phyloP scores from a whole-genome alignment of 2,888 invertebrate species.

The Ochlodes sylvanus region DNA sequence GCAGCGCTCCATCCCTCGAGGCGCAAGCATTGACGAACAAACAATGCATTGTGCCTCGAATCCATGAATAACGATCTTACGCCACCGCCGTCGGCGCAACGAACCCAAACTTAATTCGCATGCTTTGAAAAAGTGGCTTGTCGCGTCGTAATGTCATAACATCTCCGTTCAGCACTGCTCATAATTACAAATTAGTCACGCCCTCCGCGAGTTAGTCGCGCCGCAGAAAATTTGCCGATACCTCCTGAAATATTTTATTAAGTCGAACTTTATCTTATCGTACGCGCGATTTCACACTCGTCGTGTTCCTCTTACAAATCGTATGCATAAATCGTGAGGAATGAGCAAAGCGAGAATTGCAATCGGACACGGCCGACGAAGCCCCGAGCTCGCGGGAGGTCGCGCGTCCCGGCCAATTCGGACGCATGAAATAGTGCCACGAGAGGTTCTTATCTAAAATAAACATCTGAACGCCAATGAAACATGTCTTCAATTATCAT shows the following conservation, averaged over 20 bases:
- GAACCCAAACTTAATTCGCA: constrained; percentile 73
- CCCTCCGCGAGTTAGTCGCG: constrained; percentile 43
- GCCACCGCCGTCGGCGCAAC: constrained; percentile 64
- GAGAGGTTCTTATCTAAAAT: constrained; percentile 81
- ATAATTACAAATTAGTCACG: constrained; percentile 50
- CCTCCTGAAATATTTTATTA: constrained; percentile 53
- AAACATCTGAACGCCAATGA: constrained; percentile 83
- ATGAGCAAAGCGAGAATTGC: constrained; percentile 69
- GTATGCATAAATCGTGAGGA: constrained; percentile 70
- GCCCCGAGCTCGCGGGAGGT: constrained; percentile 72
- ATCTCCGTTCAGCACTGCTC: constrained; percentile 36
- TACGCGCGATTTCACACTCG: constrained; percentile 67
- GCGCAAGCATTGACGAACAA: constrained; percentile 78
- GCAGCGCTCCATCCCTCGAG: constrained; percentile 69
- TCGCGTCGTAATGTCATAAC: constrained; percentile 47
- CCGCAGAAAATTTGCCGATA: constrained; percentile 48
- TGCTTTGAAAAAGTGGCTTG: constrained; percentile 56
- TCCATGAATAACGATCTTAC: constrained; percentile 76
- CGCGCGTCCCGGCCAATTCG: constrained; percentile 75
- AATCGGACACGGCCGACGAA: constrained; percentile 65
- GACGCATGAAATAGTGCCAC: constrained; percentile 81
- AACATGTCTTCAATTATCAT: constrained; percentile 85
- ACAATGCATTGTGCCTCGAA: constrained; percentile 71
- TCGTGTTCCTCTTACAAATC: constrained; percentile 68
- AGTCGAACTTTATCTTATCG: constrained; percentile 59